Evolutionary conservation across 2,113 vertebrate species (phyloP).

Genomic region (Pelobates fuscus): DNA sequence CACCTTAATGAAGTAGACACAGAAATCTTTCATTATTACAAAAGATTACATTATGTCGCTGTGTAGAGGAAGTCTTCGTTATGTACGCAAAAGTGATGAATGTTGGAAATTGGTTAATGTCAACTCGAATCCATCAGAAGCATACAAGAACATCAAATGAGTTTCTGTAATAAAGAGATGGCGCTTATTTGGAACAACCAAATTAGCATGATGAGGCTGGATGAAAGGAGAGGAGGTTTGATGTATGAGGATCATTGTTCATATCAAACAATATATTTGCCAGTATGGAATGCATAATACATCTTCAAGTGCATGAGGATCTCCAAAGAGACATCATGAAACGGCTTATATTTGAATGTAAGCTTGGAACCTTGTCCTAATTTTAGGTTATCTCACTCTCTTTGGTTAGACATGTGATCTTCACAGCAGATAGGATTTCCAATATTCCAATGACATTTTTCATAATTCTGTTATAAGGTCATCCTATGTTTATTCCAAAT

Average conservation of each 20-base stretch:
- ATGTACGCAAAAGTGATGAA: constrained; percentile 42
- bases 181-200: constrained; percentile 43
- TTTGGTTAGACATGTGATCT: constrained; percentile 18
- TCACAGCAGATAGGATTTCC: not conserved
- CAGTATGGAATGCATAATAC: constrained; percentile 36
- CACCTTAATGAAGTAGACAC: constrained; percentile 40
- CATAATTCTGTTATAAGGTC: constrained; percentile 2
- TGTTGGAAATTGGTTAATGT: constrained; percentile 47
- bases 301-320: constrained; percentile 30
- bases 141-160: constrained; percentile 48
- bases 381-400: constrained; percentile 21
- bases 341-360: constrained; percentile 17
- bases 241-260: constrained; percentile 49
- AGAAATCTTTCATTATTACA: constrained; percentile 38
- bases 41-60: constrained; percentile 39
- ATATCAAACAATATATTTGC: constrained; percentile 36
- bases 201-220: constrained; percentile 50
- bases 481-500: constrained; percentile 3
- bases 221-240: constrained; percentile 42
- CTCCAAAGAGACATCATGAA: constrained; percentile 39
- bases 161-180: constrained; percentile 44
- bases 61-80: constrained; percentile 9
- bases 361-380: not conserved
- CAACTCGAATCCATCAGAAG: constrained; percentile 42
- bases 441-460: not conserved